Conservation (phyloP, 1,140 invertebrate species). For the Littorina saxatilis region DNA sequence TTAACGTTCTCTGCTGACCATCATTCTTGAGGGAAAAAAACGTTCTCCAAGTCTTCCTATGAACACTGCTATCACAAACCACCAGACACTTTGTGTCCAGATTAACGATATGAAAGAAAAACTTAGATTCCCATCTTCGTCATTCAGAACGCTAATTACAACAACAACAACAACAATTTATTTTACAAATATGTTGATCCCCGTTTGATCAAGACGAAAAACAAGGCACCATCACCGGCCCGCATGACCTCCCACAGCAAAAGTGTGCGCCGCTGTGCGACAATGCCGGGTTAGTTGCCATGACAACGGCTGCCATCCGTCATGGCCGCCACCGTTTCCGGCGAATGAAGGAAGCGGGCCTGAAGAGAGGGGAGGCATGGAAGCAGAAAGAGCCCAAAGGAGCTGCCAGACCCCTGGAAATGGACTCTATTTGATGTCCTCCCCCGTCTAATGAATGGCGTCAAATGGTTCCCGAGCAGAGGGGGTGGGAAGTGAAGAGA, state of each 20-base stretch:
- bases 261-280: neutral
- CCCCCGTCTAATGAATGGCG: neutral
- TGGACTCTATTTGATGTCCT: constrained; percentile 18
- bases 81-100: no score
- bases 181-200: no score
- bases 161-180: no score
- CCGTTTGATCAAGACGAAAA: no score
- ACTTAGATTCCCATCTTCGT: no score
- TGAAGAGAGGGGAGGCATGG: neutral
- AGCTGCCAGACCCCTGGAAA: neutral
- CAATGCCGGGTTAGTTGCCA: neutral
- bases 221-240: no score
- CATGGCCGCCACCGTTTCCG: constrained; percentile 16
- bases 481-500: neutral
- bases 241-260: constrained; percentile 23
- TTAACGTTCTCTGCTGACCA: no score
- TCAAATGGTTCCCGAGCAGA: neutral
- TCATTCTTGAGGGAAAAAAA: no score
- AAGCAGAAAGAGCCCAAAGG: neutral
- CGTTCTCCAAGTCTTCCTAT: no score
- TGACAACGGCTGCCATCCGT: constrained; percentile 19
- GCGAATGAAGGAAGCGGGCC: neutral
- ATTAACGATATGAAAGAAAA: no score
- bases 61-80: no score
- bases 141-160: no score